Base-by-base conservation (phyloP, 2,797 vertebrate species). In the Rachycentron canadum region DNA sequence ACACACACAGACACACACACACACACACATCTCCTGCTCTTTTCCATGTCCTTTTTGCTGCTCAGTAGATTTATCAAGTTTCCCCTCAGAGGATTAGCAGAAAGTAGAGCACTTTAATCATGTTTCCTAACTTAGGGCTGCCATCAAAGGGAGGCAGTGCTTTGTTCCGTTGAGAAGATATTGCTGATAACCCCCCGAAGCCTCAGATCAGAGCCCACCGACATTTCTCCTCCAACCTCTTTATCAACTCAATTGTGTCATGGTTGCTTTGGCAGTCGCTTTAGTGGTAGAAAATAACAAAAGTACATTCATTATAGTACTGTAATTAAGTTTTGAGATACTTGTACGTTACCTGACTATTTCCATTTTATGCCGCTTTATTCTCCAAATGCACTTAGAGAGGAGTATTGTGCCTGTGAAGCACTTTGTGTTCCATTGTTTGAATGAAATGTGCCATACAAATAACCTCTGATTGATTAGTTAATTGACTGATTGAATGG, bases 31-130 rank as follows among this genome's bases (percentile, higher is more conserved):
- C n/a, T n/a, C n/a, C n/a, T n/a, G n/a, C 64, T 68, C 50, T 17
- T 47, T 67, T 75, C 49, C 59, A 52, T 21, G 73, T 84, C 67
- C 67, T 82, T 79, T 83, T 77, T 81, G 17, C 59, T 83, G 84
- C 81, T 88, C 79, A 10, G 79, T 85, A 80, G 89, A 92, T 95
- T 91, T 87, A 93, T 94, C 86, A 82, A 88, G 88, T 87, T 87
- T 73, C 79, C 86, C 90, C 89, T 89, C 82, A 50, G 88, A 92
- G 93, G 83, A 92, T 86, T 81, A 87, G 84, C 83, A 82, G 91
- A 92, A 94, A 94, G 86, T 93, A 82, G 93, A 93, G 88, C 91
- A 83, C 93, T 95, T 94, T 95, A 93, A 94, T 95, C 93, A 92
- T 93, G 91, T 92, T 93, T 92, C 91, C 83, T 79, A 86, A 93